Base-by-base conservation (phyloP, 2,797 vertebrate genomes). In the Coccyzus lansbergi region DNA sequence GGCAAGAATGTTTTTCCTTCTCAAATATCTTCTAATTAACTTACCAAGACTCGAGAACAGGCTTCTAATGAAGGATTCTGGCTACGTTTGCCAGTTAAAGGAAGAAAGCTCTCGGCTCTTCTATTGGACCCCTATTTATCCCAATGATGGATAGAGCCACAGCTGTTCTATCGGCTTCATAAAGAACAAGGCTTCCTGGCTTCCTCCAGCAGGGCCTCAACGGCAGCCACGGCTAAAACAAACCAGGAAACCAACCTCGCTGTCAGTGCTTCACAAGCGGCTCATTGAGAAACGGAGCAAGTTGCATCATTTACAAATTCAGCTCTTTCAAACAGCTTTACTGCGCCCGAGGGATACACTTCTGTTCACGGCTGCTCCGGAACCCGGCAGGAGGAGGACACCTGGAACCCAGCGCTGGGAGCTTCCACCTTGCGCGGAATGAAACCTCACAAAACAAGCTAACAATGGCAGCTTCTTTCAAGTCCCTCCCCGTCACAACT, bases 191-290 rank as follows among this genome's bases (percentile, higher is more conserved):
- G 87, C 90, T 92, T 69, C 52, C 83, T 82, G 80, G 65, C 85
- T 96, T 96, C 95, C 95, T 83, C 56, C 89, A 67, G 93, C 94
- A 90, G 92, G 93, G 97, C 74, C 95, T 96, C 85, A 88, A 79
- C 42, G 82, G 72, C 83, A 92, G 86, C 79, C 75, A 24, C 36
- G 84, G 77, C 94, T 56, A 93, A 85, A 95, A 94, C 93, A 94
- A 97, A 96, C 96, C 90, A 96, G 97, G 95, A 96, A 97, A 94
- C 94, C 86, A 92, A 89, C 82, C 63, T 59, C 93, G 40, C 91
- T 93, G 95, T 95, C 90, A 84, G 82, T 6, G 60, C 86, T 91
- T 83, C 87, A 98, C 96, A 97, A 98, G 95, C 8, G 49, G 70
- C 86, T 86, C 93, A 96, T 91, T 98, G 96, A 98, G 95, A 96